Evolutionary conservation across 2,797 vertebrate species (phyloP).

Genomic region (Molossus alvarezi): DNA sequence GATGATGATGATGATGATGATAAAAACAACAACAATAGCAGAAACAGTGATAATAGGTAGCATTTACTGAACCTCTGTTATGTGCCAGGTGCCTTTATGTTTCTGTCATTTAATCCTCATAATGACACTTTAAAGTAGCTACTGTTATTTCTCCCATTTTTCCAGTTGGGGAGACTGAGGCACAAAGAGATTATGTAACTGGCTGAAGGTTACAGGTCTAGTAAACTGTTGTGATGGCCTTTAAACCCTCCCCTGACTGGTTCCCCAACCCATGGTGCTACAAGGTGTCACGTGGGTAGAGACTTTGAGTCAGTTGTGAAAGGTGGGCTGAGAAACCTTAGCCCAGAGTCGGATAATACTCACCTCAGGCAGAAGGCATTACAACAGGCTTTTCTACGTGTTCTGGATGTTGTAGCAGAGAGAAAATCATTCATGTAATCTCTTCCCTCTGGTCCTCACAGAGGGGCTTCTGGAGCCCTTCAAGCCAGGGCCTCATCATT

Average conservation of each 20-base stretch:
- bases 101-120: background rate
- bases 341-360: background rate
- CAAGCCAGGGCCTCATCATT: constrained; percentile 60
- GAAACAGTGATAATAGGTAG: background rate
- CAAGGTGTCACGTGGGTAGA: background rate
- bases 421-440: constrained; percentile 62
- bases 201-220: background rate
- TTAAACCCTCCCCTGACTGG: background rate
- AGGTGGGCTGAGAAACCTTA: background rate
- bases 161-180: background rate
- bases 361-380: constrained; percentile 39
- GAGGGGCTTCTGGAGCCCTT: constrained; percentile 2
- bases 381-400: constrained; percentile 20
- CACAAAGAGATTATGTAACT: background rate
- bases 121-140: background rate
- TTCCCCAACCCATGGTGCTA: background rate
- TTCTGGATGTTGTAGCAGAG: background rate
- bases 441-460: constrained; percentile 3
- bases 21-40: background rate
- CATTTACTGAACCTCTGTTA: background rate
- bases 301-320: background rate
- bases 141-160: background rate
- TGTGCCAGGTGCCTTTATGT: background rate
- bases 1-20: background rate
- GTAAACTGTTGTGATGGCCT: background rate